Evolutionary conservation across 2,113 vertebrate genomes (phyloP), one percentile per base, ranked within the genome.

Genomic region (Oryzias javanicus): DNA sequence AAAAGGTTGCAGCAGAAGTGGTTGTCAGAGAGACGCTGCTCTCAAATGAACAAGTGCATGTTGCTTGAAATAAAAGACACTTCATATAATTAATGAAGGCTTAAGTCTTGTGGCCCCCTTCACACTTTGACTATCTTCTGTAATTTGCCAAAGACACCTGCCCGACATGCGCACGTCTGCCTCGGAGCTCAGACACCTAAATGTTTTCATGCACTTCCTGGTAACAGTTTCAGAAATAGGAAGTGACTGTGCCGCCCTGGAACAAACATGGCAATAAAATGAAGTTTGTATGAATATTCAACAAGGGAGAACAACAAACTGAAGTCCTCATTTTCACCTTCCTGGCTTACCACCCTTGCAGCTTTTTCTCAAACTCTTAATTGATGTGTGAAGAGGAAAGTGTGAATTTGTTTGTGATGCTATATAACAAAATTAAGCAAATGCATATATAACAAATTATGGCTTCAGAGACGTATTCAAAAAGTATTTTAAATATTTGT

Each of bases 291-390:
- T 92, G 90, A 92, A 92, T 92, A 92, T 92, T 92, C 91, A 92
- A 88, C 67, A 80, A 81, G 76, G 67, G 69, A 83, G 75, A 61
- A 70, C 53, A 81, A 80, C 79, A 78, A 88, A 82, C 78, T 79
- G 79, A 83, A 89, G 85, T 86, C 83, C 88, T 92, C 86, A 92
- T 92, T 92, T 91, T 92, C 91, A 92, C 91, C 91, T 92, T 91
- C 78, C 73, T 75, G 71, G 70, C 65, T 82, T 76, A 87, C 72
- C 82, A 85, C 78, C 82, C 80, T 89, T 86, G 82, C 89, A 90
- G 87, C 79, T 86, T 90, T 89, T 90, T 89, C 87, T 89, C 73
- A 87, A 83, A 86, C 87, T 91, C 89, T 91, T 92, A 92, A 92
- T 91, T 92, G 92, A 92, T 91, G 88, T 90, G 89, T 69, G 80